Conservation (phyloP, 37 sponge, comb jelly and placozoan genomes). For the Haliclona indistincta region DNA sequence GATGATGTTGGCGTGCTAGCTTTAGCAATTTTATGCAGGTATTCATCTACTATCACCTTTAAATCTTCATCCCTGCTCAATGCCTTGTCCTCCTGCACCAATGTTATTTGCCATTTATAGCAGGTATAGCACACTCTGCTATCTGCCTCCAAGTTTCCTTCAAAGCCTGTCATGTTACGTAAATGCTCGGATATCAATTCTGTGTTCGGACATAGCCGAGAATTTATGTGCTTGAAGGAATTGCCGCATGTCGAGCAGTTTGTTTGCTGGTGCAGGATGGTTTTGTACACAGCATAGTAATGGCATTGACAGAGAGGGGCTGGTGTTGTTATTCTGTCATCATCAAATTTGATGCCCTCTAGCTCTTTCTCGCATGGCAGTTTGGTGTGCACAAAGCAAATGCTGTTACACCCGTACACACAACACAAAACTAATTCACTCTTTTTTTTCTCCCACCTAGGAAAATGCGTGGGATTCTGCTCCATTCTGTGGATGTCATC, state of each 20-base stretch:
- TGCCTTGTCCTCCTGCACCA: not conserved
- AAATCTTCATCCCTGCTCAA: not conserved
- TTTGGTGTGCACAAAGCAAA: no score
- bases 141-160: not conserved
- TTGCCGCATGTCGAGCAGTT: constrained; percentile 3
- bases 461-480: no score
- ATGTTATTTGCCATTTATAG: constrained; percentile 6
- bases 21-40: no score
- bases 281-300: not conserved
- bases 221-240: not conserved
- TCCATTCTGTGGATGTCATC: no score
- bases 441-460: no score
- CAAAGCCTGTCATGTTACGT: constrained; percentile 8
- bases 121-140: constrained; percentile 7
- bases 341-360: no score
- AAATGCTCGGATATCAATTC: not conserved
- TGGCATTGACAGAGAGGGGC: constrained; percentile 2
- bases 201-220: constrained; percentile 7
- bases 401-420: no score
- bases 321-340: not conserved
- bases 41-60: no score
- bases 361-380: no score
- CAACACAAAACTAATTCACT: no score
- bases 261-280: not conserved
- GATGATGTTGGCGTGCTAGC: not conserved